phyloP scores from a whole-genome alignment of 1,140 invertebrate genomes.

The Heliothis virescens region DNA sequence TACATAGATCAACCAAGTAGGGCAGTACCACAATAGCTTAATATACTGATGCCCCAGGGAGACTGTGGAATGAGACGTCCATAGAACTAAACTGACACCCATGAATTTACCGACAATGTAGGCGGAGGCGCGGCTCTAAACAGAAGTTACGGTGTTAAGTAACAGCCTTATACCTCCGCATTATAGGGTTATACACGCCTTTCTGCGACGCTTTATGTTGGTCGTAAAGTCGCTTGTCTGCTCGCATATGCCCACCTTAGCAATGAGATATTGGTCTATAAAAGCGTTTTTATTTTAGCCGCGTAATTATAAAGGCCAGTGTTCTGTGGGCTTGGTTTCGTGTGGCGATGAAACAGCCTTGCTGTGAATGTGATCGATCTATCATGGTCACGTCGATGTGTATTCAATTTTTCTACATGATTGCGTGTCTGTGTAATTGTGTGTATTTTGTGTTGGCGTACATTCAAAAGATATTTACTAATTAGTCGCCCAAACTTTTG shows the following conservation, averaged over 20 bases:
- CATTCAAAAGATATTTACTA: neutral
- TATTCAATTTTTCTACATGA: neutral
- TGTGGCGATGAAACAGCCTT: neutral
- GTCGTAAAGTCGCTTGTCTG: constrained; percentile 58
- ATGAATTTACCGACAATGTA: constrained; percentile 76
- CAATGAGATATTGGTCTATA: constrained; percentile 56
- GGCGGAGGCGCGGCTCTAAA: constrained; percentile 71
- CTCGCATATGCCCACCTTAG: constrained; percentile 53
- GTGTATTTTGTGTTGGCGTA: neutral
- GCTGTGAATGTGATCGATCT: constrained; percentile 4
- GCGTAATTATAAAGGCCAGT: constrained; percentile 48
- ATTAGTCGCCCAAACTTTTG: neutral
- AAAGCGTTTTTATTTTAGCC: constrained; percentile 49
- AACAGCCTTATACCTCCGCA: constrained; percentile 62
- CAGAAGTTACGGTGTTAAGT: constrained; percentile 78
- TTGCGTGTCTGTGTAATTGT: neutral
- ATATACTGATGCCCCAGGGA: constrained; percentile 48
- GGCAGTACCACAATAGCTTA: constrained; percentile 50
- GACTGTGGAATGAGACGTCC: constrained; percentile 61
- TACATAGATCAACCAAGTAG: constrained; percentile 49
- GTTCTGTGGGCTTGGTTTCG: constrained; percentile 19
- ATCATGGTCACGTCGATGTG: neutral
- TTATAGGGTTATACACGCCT: constrained; percentile 52
- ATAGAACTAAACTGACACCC: constrained; percentile 66
- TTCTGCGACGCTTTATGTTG: constrained; percentile 56